Conservation (phyloP, 2,113 vertebrate species). For the Salvelinus sp. region DNA sequence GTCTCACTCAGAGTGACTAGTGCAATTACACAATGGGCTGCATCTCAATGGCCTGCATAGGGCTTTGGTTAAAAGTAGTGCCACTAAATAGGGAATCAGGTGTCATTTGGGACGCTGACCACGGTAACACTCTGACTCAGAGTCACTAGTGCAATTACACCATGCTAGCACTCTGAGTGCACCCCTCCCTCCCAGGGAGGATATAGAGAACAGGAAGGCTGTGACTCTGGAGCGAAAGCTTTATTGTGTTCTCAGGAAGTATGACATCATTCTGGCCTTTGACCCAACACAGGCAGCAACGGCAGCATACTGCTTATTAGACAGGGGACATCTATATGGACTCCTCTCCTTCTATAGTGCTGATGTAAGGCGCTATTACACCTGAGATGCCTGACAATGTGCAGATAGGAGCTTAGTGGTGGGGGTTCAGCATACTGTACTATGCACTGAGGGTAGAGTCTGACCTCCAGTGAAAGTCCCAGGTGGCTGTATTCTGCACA, state of each 20-base stretch:
- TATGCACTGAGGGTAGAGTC: too few relatives aligned
- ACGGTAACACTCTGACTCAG: slow-evolving; percentile 19
- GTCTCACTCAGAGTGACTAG: neutral
- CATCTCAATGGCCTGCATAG: too few relatives aligned
- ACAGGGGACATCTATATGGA: slow-evolving; percentile 69
- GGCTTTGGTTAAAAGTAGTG: too few relatives aligned
- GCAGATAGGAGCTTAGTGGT: neutral
- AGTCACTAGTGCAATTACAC: slow-evolving; percentile 41
- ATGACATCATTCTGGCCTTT: slow-evolving; percentile 75
- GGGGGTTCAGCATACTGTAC: neutral
- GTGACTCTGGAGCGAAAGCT: neutral
- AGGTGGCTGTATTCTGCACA: too few relatives aligned
- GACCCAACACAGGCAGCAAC: slow-evolving; percentile 45
- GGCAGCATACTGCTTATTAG: slow-evolving; percentile 69
- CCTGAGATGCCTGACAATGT: slow-evolving; percentile 36
- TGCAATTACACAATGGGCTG: too few relatives aligned
- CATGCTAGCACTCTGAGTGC: slow-evolving; percentile 18
- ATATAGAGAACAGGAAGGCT: slow-evolving; percentile 3
- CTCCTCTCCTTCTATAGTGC: slow-evolving; percentile 64
- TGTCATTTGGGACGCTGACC: neutral
- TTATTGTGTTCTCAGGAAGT: slow-evolving; percentile 68
- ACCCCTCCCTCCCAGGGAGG: slow-evolving; percentile 13
- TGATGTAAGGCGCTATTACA: slow-evolving; percentile 71
- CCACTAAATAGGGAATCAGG: too few relatives aligned
- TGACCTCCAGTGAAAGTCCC: too few relatives aligned